Base-by-base conservation (phyloP, 2,888 invertebrate species). In the Nudaria mundana region DNA sequence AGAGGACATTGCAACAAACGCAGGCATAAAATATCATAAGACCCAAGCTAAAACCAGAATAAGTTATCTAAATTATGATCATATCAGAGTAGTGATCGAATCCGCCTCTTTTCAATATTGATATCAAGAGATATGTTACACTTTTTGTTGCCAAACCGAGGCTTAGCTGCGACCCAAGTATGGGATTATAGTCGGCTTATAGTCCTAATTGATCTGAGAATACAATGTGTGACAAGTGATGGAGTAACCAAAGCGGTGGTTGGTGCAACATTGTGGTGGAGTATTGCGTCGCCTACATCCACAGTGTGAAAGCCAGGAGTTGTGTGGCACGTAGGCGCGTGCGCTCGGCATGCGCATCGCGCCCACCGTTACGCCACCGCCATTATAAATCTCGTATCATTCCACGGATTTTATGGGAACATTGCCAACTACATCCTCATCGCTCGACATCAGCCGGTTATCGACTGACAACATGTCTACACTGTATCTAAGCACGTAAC, bases 401-500 rank as follows among this genome's bases (percentile, higher is more conserved):
- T 67, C 63, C 61, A 59, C 58, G 56, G 64, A 69, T 73, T 76
- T 76, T 72, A 77, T 78, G 69, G 68, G 70, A 74, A 68, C 65
- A 48, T 65, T 69, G 75, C 66, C 74, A 68, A 65, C 63, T 58
- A 69, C 65, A 66, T 68, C 67, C 63, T 63, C 57, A 50, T 42
- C 50, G 52, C 66, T 62, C 58, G 56, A 61, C 60, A 57, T 61
- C 63, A 61, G 70, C 64, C 68, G 69, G 69, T 69, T 74, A 69
- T 70, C 59, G 65, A 61, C 63, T 63, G 57, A 41, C 47, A 55
- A 50, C 48, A 60, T 64, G 48, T 49, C 55, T 56, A 62, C 51
- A 50, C 56, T 49, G 46, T 61, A 63, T 63, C 58, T 33, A 42
- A 49, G 54, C 56, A 53, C 53, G 49, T 61, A 51, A 53, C 53